phyloP scores from a whole-genome alignment of 1,140 invertebrate species.

The Drosophila watanabei region DNA sequence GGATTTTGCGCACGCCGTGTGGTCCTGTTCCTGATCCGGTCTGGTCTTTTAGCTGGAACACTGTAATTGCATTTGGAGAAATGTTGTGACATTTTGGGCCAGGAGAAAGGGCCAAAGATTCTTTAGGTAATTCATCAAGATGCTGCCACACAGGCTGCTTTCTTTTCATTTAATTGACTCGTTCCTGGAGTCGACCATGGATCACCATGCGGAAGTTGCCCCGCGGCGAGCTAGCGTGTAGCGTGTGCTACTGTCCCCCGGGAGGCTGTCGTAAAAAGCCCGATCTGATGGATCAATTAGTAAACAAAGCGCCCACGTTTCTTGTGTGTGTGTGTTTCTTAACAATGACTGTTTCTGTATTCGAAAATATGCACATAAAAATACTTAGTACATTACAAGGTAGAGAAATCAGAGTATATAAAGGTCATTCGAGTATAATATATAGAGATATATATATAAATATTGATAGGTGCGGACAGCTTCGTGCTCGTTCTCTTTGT shows the following conservation, averaged over 20 bases:
- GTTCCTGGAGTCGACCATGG: constrained; percentile 25
- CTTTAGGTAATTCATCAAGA: constrained; percentile 68
- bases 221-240: constrained; percentile 55
- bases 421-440: constrained; percentile 53
- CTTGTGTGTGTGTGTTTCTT: constrained; percentile 47
- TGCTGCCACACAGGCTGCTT: constrained; percentile 55
- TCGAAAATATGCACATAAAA: constrained; percentile 57
- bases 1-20: constrained; percentile 63
- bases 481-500: constrained; percentile 34
- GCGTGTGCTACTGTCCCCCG: constrained; percentile 69
- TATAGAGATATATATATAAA: constrained; percentile 19
- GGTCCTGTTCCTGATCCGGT: constrained; percentile 46
- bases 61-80: constrained; percentile 46
- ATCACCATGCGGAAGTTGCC: constrained; percentile 49
- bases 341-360: constrained; percentile 74
- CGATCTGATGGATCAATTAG: constrained; percentile 28
- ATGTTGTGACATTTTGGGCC: constrained; percentile 69
- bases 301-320: constrained; percentile 22
- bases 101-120: constrained; percentile 51
- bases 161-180: constrained; percentile 43
- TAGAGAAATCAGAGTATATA: constrained; percentile 44
- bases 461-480: constrained; percentile 37
- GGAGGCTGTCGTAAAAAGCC: constrained; percentile 11
- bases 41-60: constrained; percentile 65
- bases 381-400: constrained; percentile 34